Evolutionary conservation across 2,888 invertebrate species (phyloP), one percentile per base, ranked within the genome.

Genomic region (Spilosoma lubricipeda): DNA sequence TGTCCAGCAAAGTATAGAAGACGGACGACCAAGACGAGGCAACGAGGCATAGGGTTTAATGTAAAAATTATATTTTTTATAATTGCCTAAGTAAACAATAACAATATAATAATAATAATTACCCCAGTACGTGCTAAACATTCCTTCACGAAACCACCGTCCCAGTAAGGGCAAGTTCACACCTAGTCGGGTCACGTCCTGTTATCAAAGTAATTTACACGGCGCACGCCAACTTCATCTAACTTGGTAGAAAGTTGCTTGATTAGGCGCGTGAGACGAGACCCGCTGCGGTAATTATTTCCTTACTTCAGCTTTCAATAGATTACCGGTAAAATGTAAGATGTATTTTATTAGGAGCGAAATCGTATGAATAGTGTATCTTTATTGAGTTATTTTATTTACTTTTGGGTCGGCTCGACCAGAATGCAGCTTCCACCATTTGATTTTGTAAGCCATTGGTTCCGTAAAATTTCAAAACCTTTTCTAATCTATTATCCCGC

Each of bases 261-360:
- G 93, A 93, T 93, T 93, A 91, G 90, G 90, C 88, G 90, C 94
- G 94, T 94, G 93, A 90, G 90, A 77, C 73, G 90, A 89, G 90
- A 90, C 82, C 84, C 77, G 77, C 75, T 72, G 78, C 72, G 83
- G 83, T 90, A 89, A 90, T 87, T 88, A 90, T 90, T 88, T 88
- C 84, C 85, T 82, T 71, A 72, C 65, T 68, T 33, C 70, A 77
- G 70, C 52, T 68, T 69, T 67, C 79, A 80, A 69, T 75, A 69
- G 68, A 71, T 71, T 71, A 63, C 27, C 39, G 63, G 36, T 64
- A 56, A 52, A 42, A 70, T 48, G 39, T 63, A 27, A 66, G 66
- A 23, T 11, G 39, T 18, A 42, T 52, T 73, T 73, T 69, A 69
- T 73, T 69, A 52, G 7, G 2, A 27, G 27, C 2, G 18, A 39